A percentile compares a stretch with the other conserved stretches of the same genome.
Evolutionary conservation across 1,140 invertebrate genomes (phyloP).

Genomic region (Pseudomyrmex cubaensis): DNA sequence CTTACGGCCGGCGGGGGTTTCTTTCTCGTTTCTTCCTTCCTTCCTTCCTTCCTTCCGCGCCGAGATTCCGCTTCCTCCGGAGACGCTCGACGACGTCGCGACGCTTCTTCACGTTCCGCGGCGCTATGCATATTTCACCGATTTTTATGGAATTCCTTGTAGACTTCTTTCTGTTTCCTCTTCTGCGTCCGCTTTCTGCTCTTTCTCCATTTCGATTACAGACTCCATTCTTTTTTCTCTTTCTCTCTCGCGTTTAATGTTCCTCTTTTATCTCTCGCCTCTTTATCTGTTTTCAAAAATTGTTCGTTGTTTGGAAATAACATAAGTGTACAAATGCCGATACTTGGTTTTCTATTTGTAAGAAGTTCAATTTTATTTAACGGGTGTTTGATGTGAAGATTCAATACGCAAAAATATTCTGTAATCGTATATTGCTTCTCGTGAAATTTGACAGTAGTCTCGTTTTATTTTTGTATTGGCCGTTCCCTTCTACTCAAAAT

Average conservation of each 20-base stretch:
- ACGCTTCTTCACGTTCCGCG: slow-evolving; percentile 76
- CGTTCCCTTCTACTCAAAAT: no score
- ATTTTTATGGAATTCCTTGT: slow-evolving; percentile 81
- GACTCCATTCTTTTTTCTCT: slow-evolving; percentile 21
- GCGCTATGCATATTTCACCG: slow-evolving; percentile 83
- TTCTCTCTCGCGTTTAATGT: background rate
- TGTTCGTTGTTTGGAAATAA: no score
- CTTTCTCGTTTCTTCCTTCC: slow-evolving; percentile 67
- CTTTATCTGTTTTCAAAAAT: background rate
- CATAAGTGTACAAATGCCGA: no score
- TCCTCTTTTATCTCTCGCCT: slow-evolving; percentile 32
- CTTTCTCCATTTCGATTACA: slow-evolving; percentile 57
- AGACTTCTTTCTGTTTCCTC: slow-evolving; percentile 62
- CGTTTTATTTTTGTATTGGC: no score
- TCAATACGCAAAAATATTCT: no score
- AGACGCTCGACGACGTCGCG: slow-evolving; percentile 75
- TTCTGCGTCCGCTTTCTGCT: slow-evolving; percentile 47
- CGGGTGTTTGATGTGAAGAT: no score
- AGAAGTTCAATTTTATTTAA: no score
- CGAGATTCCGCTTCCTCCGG: slow-evolving; percentile 78
- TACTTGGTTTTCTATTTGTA: no score
- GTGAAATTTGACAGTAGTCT: no score
- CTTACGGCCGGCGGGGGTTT: slow-evolving; percentile 65
- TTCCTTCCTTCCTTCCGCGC: slow-evolving; percentile 69
- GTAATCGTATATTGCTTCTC: no score